Evolutionary conservation across 2,797 vertebrate species (phyloP).

Genomic region (Oryzias dopingdopingensis): DNA sequence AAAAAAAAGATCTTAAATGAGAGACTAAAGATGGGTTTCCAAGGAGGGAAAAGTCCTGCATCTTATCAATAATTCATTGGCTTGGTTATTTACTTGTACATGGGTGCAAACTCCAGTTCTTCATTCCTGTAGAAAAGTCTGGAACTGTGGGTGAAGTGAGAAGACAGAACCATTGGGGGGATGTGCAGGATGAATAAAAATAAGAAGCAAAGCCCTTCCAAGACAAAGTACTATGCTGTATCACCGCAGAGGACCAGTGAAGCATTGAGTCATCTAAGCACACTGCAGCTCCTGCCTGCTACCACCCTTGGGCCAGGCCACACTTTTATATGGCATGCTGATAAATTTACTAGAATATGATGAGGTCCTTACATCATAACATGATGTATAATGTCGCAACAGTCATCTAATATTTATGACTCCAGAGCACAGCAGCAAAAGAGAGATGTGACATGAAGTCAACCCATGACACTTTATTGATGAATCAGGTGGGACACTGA

Average conservation of each 20-base stretch:
- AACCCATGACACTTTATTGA: conserved; percentile 33
- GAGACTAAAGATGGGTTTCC: conserved; percentile 52
- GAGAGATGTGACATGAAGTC: conserved; percentile 44
- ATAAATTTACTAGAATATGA: conserved; percentile 55
- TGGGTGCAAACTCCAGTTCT: conserved; percentile 50
- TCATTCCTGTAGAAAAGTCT: conserved; percentile 46
- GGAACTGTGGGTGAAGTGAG: conserved; percentile 34
- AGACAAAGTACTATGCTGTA: conserved; percentile 54
- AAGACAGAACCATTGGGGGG: conserved; percentile 1
- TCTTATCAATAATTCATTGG: conserved; percentile 70
- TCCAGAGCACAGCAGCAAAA: conserved; percentile 17
- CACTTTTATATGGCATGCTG: conserved; percentile 38
- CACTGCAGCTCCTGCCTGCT: conserved; percentile 26
- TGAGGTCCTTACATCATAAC: conserved; percentile 42
- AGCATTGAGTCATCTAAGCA: conserved; percentile 25
- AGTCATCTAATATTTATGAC: conserved; percentile 34
- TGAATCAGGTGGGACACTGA: conserved; percentile 29
- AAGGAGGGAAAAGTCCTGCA: conserved; percentile 42
- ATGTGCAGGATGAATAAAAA: conserved; percentile 34
- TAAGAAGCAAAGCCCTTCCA: conserved; percentile 35
- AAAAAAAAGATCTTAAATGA: conserved; percentile 31
- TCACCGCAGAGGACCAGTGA: conserved; percentile 28
- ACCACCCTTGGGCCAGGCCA: conserved; percentile 24
- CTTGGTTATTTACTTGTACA: conserved; percentile 67
- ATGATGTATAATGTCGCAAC: conserved; percentile 29